phyloP scores from a whole-genome alignment of 2,113 vertebrate species.

The Candoia aspera region DNA sequence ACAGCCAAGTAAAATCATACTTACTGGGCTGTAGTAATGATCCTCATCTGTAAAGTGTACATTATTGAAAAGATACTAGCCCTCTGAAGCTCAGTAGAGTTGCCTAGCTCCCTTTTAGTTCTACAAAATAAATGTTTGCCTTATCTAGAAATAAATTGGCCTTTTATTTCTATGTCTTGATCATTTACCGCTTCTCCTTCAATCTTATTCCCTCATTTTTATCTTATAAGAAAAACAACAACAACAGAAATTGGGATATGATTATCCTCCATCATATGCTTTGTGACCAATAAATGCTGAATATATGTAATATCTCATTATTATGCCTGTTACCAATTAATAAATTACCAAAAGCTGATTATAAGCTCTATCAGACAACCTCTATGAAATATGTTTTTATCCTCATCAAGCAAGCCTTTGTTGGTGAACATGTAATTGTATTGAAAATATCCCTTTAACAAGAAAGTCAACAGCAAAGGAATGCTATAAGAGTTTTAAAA shows the following conservation, averaged over 20 bases:
- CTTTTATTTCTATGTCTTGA: conserved; percentile 1
- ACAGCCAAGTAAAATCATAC: background rate
- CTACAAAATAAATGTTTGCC: conserved; percentile 4
- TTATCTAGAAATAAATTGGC: background rate
- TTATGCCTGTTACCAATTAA: background rate
- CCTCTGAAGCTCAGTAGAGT: conserved; percentile 21
- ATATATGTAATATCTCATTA: conserved; percentile 2
- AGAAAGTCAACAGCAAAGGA: background rate
- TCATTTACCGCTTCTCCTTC: background rate
- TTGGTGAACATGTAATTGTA: background rate
- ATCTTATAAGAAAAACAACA: background rate
- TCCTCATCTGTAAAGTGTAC: conserved; percentile 4
- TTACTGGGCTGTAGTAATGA: conserved; percentile 3
- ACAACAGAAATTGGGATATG: background rate
- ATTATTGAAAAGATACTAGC: conserved; percentile 6
- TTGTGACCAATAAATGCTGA: background rate
- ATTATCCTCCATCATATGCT: background rate
- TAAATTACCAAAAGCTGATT: background rate
- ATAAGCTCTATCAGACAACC: background rate
- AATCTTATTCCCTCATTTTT: background rate
- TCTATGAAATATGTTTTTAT: background rate
- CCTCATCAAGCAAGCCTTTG: background rate
- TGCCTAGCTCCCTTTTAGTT: conserved; percentile 11
- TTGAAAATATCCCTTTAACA: background rate
- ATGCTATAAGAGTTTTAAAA: background rate